phyloP scores from a whole-genome alignment of 2,888 invertebrate genomes.

The Ormyrus pomaceus region DNA sequence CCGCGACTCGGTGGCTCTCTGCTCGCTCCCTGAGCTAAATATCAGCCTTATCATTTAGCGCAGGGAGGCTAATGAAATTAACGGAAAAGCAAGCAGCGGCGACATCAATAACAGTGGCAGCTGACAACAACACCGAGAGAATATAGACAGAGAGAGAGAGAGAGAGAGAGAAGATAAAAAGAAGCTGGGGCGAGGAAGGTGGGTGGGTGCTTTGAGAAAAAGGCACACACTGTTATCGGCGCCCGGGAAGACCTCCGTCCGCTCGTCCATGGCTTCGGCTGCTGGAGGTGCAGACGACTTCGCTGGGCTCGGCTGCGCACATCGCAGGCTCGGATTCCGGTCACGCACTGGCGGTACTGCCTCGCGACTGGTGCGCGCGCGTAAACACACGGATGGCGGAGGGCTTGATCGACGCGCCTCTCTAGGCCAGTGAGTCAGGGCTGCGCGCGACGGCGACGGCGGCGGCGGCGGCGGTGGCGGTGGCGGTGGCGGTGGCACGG shows the following conservation, averaged over 20 bases:
- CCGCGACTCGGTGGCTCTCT: too few relatives aligned
- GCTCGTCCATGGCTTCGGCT: too few relatives aligned
- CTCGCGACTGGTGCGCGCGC: constrained; percentile 9
- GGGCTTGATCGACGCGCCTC: constrained; percentile 9
- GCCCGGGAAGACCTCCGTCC: too few relatives aligned
- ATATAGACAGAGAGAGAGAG: too few relatives aligned
- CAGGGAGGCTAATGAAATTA: too few relatives aligned
- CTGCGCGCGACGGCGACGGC: background rate
- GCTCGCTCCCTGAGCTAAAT: too few relatives aligned
- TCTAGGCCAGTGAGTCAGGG: background rate
- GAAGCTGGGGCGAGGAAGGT: background rate
- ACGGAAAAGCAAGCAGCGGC: too few relatives aligned
- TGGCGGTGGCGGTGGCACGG: constrained; percentile 10
- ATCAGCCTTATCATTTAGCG: too few relatives aligned
- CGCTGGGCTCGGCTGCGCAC: constrained; percentile 15
- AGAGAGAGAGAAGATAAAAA: background rate
- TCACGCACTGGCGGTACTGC: constrained; percentile 45
- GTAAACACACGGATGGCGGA: too few relatives aligned
- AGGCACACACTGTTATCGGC: too few relatives aligned
- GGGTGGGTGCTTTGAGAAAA: background rate
- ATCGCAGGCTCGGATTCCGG: constrained; percentile 44
- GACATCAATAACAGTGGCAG: too few relatives aligned
- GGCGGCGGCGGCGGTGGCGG: background rate
- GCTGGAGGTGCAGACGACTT: background rate
- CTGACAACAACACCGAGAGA: too few relatives aligned